Base-by-base conservation (phyloP, 2,113 vertebrate species). In the Labeo catla region DNA sequence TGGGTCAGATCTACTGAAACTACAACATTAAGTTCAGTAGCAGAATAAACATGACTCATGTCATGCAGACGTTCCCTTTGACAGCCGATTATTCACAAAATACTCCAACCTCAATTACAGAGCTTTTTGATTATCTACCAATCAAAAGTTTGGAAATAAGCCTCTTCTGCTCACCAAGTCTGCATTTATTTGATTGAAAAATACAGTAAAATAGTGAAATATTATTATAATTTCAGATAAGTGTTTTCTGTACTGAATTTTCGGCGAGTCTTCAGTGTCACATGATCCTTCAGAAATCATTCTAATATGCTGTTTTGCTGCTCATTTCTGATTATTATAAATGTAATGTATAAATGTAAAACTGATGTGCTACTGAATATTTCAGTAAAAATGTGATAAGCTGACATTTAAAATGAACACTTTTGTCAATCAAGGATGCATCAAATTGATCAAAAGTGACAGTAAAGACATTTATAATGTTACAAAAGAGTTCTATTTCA, bases 21-120 rank as follows among this genome's bases (percentile, higher is more conserved):
- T 91, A 88, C 86, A 89, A 89, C 86, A 91, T 61, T 61, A 61
- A 8, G 21, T 61, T 91, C 78, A 81, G 89, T 88, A 90, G 89
- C 91, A 93, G 90, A 93, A 93, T 91, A 93, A 93, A 91, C 86
- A 82, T 13, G 43, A 28, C 54, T 59, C 54, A 3, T 9, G 19
- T n/a, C 57, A n/a, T 59, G 57, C 11, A 76, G 47, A 76, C n/a
- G n/a, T 21, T 72, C 8, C 68, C 66, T 43, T 10, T 43, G 66
- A 70, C 57, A 59, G 19, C 19, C 8, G 8, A 59, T 59, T 59
- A 59, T 70, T 9, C 36, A 43, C 16, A 43, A 43, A 21, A 43
- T 43, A 72, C 9, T 4, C 4, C 36, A 2, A 10, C 0, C 66
- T 43, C 8, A n/a, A 10, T 0, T 72, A 19, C 16, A 72, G 68